Percentiles rank a stretch among this genome's conserved stretches.
Evolutionary conservation across 2,797 vertebrate genomes (phyloP).

Genomic region (Petrocephalus schoutedeni): DNA sequence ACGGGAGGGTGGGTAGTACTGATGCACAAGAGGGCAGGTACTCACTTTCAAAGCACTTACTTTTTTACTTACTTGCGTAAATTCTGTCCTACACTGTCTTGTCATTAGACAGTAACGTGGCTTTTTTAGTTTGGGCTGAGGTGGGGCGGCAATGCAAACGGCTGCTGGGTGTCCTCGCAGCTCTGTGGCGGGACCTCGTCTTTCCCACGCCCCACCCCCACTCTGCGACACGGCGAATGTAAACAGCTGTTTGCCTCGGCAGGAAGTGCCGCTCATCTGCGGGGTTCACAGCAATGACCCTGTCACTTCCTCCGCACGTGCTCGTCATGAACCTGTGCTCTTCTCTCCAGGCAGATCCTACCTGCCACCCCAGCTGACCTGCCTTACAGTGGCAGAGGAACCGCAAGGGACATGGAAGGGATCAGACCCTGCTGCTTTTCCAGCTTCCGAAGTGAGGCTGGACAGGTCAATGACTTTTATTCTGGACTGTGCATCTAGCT

Average conservation of each 20-base stretch:
- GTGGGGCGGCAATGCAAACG: not conserved
- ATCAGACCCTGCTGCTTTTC: not conserved
- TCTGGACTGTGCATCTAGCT: not conserved
- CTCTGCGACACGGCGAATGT: slow-evolving; percentile 50
- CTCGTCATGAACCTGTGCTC: not conserved
- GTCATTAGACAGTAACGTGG: not conserved
- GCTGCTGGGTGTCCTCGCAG: not conserved
- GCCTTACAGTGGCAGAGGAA: not conserved
- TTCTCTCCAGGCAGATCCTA: too few relatives aligned
- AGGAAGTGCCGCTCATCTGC: slow-evolving; percentile 50
- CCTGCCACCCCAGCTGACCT: not conserved
- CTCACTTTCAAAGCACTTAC: not conserved
- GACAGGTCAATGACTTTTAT: not conserved
- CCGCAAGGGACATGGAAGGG: not conserved
- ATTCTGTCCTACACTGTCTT: not conserved
- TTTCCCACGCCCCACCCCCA: slow-evolving; percentile 57
- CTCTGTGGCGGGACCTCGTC: not conserved
- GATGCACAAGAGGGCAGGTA: not conserved
- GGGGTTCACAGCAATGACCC: not conserved
- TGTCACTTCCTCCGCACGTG: not conserved
- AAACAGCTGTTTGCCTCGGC: slow-evolving; percentile 57
- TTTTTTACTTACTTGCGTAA: not conserved
- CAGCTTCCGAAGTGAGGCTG: not conserved
- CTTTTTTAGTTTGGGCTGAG: not conserved
- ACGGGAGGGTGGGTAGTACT: not conserved